Evolutionary conservation across 1,140 invertebrate species (phyloP).

Genomic region (Pogonus chalceus): DNA sequence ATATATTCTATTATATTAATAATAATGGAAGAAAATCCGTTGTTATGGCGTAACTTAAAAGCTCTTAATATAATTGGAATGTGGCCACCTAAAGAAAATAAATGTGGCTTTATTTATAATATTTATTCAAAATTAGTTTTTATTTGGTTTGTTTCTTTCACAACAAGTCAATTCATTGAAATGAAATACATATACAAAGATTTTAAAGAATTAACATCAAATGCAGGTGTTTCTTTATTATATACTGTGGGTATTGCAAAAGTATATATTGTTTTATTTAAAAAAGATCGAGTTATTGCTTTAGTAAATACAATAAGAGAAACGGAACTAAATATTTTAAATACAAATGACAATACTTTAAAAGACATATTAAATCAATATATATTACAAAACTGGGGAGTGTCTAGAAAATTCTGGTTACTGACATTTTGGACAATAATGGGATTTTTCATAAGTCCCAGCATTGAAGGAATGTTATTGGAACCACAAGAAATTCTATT

Average conservation of each 20-base stretch:
- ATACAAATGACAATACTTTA: slow-evolving; percentile 9
- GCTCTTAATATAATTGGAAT: slow-evolving; percentile 18
- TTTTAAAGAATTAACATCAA: slow-evolving; percentile 21
- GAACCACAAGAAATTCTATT: slow-evolving; percentile 15
- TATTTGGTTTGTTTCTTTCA: slow-evolving; percentile 16
- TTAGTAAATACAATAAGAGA: slow-evolving; percentile 13
- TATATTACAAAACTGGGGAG: slow-evolving; percentile 10
- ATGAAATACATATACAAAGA: slow-evolving; percentile 18
- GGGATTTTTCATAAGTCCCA: slow-evolving; percentile 18
- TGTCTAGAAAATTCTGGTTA: slow-evolving; percentile 17
- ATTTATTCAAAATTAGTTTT: slow-evolving; percentile 13
- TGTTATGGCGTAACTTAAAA: slow-evolving; percentile 12
- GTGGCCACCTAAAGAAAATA: slow-evolving; percentile 17
- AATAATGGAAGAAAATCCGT: neutral
- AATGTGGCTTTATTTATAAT: slow-evolving; percentile 13
- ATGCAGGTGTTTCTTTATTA: slow-evolving; percentile 19
- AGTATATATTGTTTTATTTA: slow-evolving; percentile 17
- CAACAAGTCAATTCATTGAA: slow-evolving; percentile 21
- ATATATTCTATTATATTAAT: neutral
- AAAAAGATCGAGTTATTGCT: slow-evolving; percentile 12
- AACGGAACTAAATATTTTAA: slow-evolving; percentile 16
- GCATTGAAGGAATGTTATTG: slow-evolving; percentile 17
- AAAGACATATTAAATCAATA: slow-evolving; percentile 12
- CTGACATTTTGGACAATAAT: slow-evolving; percentile 16
- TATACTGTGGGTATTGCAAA: slow-evolving; percentile 19